Percentiles rank a stretch among this genome's conserved stretches.
Evolutionary conservation across 2,888 invertebrate genomes (phyloP).

Genomic region (Mermis nigrescens): DNA sequence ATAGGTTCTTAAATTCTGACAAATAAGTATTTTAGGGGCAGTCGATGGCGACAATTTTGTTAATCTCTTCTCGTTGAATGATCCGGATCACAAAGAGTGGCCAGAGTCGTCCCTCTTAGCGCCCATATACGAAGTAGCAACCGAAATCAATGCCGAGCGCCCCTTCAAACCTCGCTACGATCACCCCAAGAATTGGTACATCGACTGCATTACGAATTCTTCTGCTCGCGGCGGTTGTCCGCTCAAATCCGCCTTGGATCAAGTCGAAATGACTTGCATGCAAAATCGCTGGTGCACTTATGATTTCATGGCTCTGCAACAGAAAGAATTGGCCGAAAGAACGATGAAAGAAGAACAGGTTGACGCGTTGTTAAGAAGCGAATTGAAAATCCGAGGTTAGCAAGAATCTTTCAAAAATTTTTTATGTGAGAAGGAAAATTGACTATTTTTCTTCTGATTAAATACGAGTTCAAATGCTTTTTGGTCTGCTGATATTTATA

Average conservation of each 20-base stretch:
- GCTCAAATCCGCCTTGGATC: no score
- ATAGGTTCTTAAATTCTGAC: no score
- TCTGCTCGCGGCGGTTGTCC: no score
- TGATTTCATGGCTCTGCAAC: neutral
- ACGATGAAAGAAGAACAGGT: neutral
- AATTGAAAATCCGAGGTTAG: neutral
- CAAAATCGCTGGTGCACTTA: neutral
- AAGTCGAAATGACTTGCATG: no score
- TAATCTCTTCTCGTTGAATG: neutral
- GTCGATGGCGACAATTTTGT: neutral
- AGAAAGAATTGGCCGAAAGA: neutral
- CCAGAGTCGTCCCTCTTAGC: neutral
- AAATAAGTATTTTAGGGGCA: neutral
- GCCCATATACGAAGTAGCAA: neutral
- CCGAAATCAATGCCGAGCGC: neutral
- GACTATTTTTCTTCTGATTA: no score
- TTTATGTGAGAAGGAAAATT: no score
- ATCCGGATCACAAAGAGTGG: neutral
- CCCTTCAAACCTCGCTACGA: neutral
- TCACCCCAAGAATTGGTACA: no score
- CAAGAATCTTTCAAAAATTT: no score
- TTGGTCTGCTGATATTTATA: no score
- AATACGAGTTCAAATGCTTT: no score
- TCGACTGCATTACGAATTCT: no score
- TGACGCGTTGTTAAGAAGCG: neutral